Evolutionary conservation across 2,888 invertebrate genomes (phyloP), one percentile per base, ranked within the genome.

Genomic region (Hofmannophila pseudospretella): DNA sequence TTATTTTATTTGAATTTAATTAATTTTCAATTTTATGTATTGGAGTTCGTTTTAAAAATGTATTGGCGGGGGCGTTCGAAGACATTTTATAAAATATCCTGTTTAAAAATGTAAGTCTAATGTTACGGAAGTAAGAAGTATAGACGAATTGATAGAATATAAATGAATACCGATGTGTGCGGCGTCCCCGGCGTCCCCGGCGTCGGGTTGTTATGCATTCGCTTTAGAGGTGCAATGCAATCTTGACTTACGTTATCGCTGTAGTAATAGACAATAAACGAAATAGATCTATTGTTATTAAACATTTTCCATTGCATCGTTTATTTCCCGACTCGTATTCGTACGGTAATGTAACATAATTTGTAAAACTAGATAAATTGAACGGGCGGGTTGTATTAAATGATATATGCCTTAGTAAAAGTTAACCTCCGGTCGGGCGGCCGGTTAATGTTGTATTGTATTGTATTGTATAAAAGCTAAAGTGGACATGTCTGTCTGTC

Each of bases 381-480:
- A 4, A 10, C 5, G 27, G n/a, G 27, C 36, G 4, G 57, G 45
- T 61, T 71, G 72, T 76, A 69, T 67, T 64, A 22, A 63, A 53
- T 57, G 44, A 52, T 51, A 48, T 57, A 50, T 62, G 68, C 64
- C 67, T 67, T 67, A 64, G 58, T 54, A 54, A 52, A 45, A 36
- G 32, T 20, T 11, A 32, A 27, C 13, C 12, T 16, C 13, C 12
- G 10, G 3, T 7, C 3, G 26, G 10, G 2, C 9, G 22, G 8
- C 19, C 7, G 5, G 16, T 16, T 16, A 16, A 16, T 5, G 5
- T 5, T 5, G 16, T 16, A 16, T 3, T n/a, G 3, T 7, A 11
- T 14, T 7, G 29, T 34, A 16, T 9, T 37, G 39, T 34, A 34
- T 36, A 35, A 32, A 31, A 23, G 12, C 27, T 23, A 23, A n/a